A percentile compares a stretch with the other conserved stretches of the same genome.
phyloP scores from a whole-genome alignment of 2,888 invertebrate species.

The Ornithoptera priamus region DNA sequence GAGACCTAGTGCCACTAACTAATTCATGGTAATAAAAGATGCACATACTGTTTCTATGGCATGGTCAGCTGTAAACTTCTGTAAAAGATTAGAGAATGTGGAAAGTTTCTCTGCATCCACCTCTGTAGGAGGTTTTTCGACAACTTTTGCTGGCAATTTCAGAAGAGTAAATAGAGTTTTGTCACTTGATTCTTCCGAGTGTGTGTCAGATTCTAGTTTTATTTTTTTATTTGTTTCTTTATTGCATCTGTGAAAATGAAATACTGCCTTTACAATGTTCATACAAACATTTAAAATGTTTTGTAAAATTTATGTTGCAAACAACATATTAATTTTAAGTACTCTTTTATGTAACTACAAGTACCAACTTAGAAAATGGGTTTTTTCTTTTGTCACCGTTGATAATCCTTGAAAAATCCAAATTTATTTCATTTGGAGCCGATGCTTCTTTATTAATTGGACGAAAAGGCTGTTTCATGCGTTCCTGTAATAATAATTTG shows the following conservation, averaged over 20 bases:
- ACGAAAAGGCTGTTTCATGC: slow-evolving; percentile 65
- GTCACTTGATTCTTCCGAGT: slow-evolving; percentile 75
- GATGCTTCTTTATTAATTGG: slow-evolving; percentile 48
- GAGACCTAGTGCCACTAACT: background rate
- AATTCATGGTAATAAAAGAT: background rate
- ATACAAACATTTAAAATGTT: background rate
- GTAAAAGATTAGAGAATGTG: slow-evolving; percentile 72
- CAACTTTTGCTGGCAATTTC: slow-evolving; percentile 59
- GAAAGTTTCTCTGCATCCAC: slow-evolving; percentile 63
- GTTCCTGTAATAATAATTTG: slow-evolving; percentile 51
- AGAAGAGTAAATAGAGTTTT: slow-evolving; percentile 80
- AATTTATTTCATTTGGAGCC: slow-evolving; percentile 48
- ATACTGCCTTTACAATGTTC: background rate
- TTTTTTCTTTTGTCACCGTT: slow-evolving; percentile 86
- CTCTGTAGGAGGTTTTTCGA: slow-evolving; percentile 52
- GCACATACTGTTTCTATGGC: slow-evolving; percentile 64
- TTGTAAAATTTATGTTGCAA: no score
- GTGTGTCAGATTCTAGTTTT: slow-evolving; percentile 48
- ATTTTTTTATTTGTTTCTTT: slow-evolving; percentile 54
- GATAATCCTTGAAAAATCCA: slow-evolving; percentile 72
- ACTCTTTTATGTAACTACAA: background rate
- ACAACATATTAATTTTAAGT: no score
- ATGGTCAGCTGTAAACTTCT: slow-evolving; percentile 72
- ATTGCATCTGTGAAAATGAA: slow-evolving; percentile 47
- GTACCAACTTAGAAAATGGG: slow-evolving; percentile 84